These are phyloP conservation scores for Cavia porcellus DNA, from an alignment of 2,113 vertebrate genomes.

Conservation along the genomic window DNA sequence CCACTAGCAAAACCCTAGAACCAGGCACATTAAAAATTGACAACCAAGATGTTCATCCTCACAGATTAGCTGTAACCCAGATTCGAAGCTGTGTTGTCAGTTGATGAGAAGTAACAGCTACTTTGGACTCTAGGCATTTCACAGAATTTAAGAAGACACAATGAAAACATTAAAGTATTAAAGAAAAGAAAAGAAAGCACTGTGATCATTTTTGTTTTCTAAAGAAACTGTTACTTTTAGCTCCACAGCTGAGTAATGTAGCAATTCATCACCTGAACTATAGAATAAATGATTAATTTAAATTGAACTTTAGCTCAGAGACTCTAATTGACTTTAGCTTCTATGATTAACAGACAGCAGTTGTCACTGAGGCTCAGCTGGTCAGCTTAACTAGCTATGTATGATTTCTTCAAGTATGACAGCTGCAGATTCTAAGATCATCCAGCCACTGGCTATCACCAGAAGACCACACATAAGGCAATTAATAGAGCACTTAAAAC, in stretches of 20 bases:
- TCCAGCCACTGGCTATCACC: not conserved
- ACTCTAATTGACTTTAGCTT: slow-evolving; percentile 1
- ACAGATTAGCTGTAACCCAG: not conserved
- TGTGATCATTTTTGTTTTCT: not conserved
- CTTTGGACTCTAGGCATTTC: slow-evolving; percentile 38
- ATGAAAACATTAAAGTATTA: slow-evolving; percentile 37
- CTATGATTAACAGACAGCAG: not conserved
- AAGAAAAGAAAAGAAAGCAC: not conserved
- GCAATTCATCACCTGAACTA: slow-evolving; percentile 57
- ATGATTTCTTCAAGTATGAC: not conserved
- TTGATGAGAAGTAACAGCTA: not conserved
- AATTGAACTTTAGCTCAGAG: slow-evolving; percentile 40
- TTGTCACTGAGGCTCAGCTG: not conserved
- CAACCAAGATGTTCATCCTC: not conserved
- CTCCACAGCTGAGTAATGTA: slow-evolving; percentile 26
- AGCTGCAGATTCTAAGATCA: not conserved
- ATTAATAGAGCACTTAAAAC: not conserved
- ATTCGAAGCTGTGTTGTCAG: not conserved
- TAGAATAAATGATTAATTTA: slow-evolving; percentile 58
- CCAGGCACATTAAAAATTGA: not conserved
- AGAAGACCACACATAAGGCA: not conserved
- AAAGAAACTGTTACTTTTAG: slow-evolving; percentile 43
- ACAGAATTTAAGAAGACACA: slow-evolving; percentile 56
- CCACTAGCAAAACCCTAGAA: not conserved
- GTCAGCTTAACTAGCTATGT: not conserved